phyloP scores from a whole-genome alignment of 2,797 vertebrate genomes.

The Sebastes itinus region DNA sequence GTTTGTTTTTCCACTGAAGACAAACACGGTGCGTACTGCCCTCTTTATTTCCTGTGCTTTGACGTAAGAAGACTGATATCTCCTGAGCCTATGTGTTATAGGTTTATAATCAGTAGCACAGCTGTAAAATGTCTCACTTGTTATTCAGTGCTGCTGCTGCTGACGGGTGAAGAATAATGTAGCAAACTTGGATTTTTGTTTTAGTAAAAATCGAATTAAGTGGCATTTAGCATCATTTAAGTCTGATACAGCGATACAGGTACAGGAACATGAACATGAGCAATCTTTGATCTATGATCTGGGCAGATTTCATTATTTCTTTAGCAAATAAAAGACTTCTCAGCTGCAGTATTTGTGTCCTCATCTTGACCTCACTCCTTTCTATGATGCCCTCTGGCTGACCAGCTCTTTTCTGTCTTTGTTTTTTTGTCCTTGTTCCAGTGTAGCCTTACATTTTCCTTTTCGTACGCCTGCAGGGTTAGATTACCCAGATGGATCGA shows the following conservation, averaged over 20 bases:
- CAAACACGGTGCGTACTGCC: constrained; percentile 33
- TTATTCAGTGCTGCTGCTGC: neutral
- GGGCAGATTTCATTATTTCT: neutral
- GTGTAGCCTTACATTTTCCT: constrained; percentile 56
- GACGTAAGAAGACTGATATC: constrained; percentile 39
- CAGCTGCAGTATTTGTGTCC: constrained; percentile 3
- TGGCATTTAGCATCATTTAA: neutral
- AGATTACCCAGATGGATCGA: constrained; percentile 68
- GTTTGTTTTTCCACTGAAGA: constrained; percentile 79
- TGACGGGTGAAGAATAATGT: neutral
- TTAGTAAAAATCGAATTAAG: neutral
- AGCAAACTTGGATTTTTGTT: neutral
- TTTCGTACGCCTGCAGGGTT: constrained; percentile 56
- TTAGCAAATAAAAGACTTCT: neutral
- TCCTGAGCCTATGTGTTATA: constrained; percentile 7
- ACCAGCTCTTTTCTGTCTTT: constrained; percentile 31
- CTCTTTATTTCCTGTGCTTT: constrained; percentile 32
- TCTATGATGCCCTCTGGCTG: constrained; percentile 35
- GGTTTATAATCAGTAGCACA: constrained; percentile 6
- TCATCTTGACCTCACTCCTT: constrained; percentile 21
- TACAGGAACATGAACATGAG: neutral
- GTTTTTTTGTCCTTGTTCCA: constrained; percentile 42
- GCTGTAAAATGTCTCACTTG: constrained; percentile 3
- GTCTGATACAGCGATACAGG: neutral
- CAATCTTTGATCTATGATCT: neutral